Percentiles rank a stretch among this genome's conserved stretches.
Conservation (phyloP, 2,113 vertebrate species). For the Tachysurus fulvidraco region DNA sequence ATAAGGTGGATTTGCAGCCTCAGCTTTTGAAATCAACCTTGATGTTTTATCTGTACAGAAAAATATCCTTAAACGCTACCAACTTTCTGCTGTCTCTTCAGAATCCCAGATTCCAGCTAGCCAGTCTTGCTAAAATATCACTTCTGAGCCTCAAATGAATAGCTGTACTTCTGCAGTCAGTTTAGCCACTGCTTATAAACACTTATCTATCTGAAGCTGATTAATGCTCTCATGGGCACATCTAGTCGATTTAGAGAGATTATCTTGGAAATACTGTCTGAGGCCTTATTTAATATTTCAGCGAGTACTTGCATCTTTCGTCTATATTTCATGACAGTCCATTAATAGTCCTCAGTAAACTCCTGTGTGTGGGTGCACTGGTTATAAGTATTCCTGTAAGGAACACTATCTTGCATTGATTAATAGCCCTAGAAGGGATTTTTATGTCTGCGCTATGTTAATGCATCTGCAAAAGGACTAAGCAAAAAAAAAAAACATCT, state of each 20-base stretch:
- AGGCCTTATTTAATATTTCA: conserved; percentile 46
- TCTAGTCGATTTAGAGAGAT: conserved; percentile 14
- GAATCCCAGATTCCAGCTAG: conserved; percentile 18
- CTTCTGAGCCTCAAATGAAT: conserved; percentile 2
- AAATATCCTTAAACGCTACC: conserved; percentile 45
- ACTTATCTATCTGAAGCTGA: conserved; percentile 20
- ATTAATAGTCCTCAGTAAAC: conserved; percentile 35
- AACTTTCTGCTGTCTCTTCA: conserved; percentile 28
- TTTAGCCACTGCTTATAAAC: neutral
- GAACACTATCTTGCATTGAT: conserved; percentile 38
- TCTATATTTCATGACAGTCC: conserved; percentile 33
- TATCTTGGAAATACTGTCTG: conserved; percentile 39
- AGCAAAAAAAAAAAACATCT: neutral
- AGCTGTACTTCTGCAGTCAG: neutral
- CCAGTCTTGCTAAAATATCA: neutral
- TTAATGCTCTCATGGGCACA: conserved; percentile 8
- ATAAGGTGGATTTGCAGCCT: conserved; percentile 48
- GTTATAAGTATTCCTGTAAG: conserved; percentile 43
- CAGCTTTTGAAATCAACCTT: conserved; percentile 43
- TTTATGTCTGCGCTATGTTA: conserved; percentile 3
- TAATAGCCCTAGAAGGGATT: conserved; percentile 26
- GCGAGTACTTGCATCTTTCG: conserved; percentile 17
- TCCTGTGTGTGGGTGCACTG: neutral
- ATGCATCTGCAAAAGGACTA: conserved; percentile 31
- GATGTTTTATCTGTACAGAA: conserved; percentile 51